A percentile compares a stretch with the other conserved stretches of the same genome.
phyloP scores from a whole-genome alignment of 2,888 invertebrate species.

The Pachliopta kotzebuea region DNA sequence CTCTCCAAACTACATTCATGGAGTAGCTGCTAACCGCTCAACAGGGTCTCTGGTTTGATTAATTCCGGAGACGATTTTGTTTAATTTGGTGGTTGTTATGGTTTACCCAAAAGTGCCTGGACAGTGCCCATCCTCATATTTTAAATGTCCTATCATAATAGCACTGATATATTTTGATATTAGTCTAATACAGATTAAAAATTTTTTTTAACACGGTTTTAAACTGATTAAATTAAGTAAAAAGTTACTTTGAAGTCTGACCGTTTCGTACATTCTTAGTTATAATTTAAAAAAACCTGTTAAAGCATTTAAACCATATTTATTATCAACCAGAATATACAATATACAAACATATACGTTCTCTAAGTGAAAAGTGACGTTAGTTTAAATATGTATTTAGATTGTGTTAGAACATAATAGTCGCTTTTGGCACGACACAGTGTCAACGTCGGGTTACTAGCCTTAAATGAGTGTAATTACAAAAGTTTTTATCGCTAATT shows the following conservation, averaged over 20 bases:
- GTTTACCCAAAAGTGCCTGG: no score
- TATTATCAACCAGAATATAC: no score
- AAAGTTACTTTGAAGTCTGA: no score
- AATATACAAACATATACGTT: not conserved
- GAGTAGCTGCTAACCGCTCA: no score
- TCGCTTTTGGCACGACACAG: conserved; percentile 75
- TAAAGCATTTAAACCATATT: not conserved
- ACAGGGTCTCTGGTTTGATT: not conserved
- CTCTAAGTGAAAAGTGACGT: conserved; percentile 5
- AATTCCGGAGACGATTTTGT: not conserved
- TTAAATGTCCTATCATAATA: no score
- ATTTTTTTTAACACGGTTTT: no score
- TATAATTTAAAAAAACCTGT: not conserved
- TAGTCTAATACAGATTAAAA: no score
- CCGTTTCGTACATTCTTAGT: not conserved
- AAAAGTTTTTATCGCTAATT: conserved; percentile 77
- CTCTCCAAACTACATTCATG: no score
- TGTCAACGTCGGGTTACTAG: conserved; percentile 69
- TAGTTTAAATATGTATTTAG: conserved; percentile 36
- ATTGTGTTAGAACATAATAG: conserved; percentile 68
- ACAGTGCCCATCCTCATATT: no score
- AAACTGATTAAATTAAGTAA: no score
- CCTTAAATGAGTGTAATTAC: conserved; percentile 77
- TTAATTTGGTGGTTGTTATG: no score
- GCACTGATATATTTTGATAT: no score